Base-by-base conservation (phyloP, 2,888 invertebrate species). In the Antheraea yamamai region DNA sequence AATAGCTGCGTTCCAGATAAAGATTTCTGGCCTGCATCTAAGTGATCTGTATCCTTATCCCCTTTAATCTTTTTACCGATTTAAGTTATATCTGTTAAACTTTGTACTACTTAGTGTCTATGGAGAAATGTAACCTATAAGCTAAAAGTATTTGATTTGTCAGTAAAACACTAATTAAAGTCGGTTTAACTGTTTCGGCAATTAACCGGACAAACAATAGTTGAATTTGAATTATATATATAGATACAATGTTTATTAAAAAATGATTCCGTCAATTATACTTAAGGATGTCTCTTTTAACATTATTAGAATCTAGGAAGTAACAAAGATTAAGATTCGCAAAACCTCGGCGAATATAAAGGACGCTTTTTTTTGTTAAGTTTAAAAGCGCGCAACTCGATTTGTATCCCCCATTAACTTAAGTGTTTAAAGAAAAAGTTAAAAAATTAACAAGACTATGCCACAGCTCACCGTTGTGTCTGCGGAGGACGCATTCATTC, bases 401-500 rank as follows among this genome's bases (percentile, higher is more conserved):
- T 80, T 84, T 87, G 89, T 87, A 87, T 83, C 87, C 87, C 81
- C 91, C 92, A 92, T 93, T 93, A 92, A 89, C 90, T 89, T 86
- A 80, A 80, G 78, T 61, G 23, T 61, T 61, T 79, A 79, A 79
- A 79, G 83, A 83, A 84, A 83, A 86, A 86, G 88, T 90, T 89
- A 89, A 91, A 91, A 93, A 92, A 92, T 90, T 91, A 92, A 92
- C 90, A 93, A 91, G 91, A 90, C 88, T 85, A 39, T 87, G 83
- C 81, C 83, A 84, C 78, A 82, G 79, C 84, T 84, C 88, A 87
- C 88, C 91, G 92, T 90, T 94, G 87, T 90, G 92, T 90, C 94
- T 94, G 94, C 84, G 82, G 84, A 90, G 90, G 94, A 94, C 94
- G 92, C 91, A 91, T 92, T 92, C 91, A 89, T 90, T 93, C 92